Conservation (phyloP, 2,113 vertebrate species). For the Anhinga rufa region DNA sequence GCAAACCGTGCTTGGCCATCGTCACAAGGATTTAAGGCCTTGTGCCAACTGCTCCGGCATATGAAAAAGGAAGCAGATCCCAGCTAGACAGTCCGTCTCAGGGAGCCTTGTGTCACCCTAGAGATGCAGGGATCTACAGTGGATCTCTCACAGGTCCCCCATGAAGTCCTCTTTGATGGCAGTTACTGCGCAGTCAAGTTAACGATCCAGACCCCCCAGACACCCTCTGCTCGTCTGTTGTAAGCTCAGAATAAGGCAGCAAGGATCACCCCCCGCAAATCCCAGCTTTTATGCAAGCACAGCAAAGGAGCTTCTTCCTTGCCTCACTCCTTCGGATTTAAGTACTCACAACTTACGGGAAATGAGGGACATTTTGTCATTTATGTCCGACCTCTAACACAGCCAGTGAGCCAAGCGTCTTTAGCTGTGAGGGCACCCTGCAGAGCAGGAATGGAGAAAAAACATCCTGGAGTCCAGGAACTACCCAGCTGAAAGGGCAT, state of each 20-base stretch:
- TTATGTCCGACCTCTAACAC: background rate
- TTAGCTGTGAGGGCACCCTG: background rate
- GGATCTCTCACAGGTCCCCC: background rate
- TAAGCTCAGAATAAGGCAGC: background rate
- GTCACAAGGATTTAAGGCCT: background rate
- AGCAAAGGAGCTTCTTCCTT: background rate
- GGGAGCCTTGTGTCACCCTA: background rate
- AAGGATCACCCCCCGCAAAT: background rate
- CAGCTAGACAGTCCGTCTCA: background rate
- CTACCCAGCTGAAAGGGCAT: background rate
- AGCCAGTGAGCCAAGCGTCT: background rate
- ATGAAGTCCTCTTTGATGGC: background rate
- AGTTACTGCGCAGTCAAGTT: background rate
- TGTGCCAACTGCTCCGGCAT: background rate
- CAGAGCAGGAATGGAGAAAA: background rate
- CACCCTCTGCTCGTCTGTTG: background rate
- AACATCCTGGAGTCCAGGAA: background rate
- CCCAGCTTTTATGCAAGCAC: background rate
- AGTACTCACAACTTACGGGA: background rate
- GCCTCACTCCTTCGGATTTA: background rate
- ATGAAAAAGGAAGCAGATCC: background rate
- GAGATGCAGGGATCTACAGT: background rate
- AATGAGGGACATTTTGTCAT: background rate
- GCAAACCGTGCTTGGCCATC: background rate
- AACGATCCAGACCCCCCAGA: background rate